Evolutionary conservation across 2,113 vertebrate species (phyloP).

Genomic region (Gymnogyps californianus): DNA sequence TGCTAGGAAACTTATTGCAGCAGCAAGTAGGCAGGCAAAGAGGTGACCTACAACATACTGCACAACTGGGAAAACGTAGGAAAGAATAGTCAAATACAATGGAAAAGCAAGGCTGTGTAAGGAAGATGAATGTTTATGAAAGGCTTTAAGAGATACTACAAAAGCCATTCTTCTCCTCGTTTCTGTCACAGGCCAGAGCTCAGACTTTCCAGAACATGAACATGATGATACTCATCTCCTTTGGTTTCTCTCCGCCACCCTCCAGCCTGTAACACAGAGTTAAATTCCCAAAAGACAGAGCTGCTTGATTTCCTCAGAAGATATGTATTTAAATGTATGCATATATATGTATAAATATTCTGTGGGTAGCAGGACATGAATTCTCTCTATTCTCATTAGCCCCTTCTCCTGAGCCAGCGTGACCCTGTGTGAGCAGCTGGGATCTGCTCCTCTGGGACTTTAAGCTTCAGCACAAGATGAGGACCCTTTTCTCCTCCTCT

Average conservation of each 20-base stretch:
- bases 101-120: neutral
- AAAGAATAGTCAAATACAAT: neutral
- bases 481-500: neutral
- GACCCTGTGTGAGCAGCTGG: neutral
- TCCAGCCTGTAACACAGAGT: neutral
- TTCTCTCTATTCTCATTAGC: neutral
- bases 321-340: conserved; percentile 7
- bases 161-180: neutral
- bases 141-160: neutral
- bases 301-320: neutral
- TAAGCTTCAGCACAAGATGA: neutral
- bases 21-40: neutral
- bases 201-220: neutral
- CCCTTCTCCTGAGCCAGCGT: neutral
- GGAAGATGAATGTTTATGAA: neutral
- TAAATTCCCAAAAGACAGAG: neutral
- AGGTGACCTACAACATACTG: neutral
- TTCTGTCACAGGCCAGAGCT: neutral
- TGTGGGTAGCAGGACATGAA: neutral
- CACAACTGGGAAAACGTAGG: neutral
- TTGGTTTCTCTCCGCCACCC: rapidly evolving
- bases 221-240: neutral
- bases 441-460: neutral
- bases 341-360: conserved; percentile 32
- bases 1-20: neutral